These are phyloP conservation scores for Pongo pygmaeus DNA, from an alignment of 2,113 vertebrate species.

Conservation along the genomic window DNA sequence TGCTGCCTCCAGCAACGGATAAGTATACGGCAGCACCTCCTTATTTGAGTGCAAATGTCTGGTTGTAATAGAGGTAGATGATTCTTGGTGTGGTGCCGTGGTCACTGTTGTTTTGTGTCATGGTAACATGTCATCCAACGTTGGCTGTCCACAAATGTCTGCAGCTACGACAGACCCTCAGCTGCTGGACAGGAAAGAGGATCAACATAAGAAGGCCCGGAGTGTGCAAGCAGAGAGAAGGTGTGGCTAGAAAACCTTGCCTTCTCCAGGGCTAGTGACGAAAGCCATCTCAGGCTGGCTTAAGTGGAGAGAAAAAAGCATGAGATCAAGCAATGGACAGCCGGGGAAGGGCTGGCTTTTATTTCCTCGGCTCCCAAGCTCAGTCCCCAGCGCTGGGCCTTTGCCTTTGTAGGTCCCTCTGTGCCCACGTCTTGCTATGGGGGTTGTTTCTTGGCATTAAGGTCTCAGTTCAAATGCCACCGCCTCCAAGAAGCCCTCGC, in stretches of 20 bases:
- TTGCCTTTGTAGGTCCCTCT: no score
- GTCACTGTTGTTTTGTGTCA: rapidly evolving
- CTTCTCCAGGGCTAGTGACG: neutral
- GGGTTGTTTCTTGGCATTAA: neutral
- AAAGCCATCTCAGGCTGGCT: neutral
- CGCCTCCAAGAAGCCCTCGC: neutral
- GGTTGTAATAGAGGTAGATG: no score
- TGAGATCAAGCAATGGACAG: no score
- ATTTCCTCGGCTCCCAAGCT: neutral
- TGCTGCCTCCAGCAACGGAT: rapidly evolving
- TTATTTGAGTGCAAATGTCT: no score
- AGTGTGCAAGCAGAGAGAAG: neutral
- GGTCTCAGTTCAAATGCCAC: neutral
- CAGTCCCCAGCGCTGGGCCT: neutral
- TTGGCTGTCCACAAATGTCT: rapidly evolving
- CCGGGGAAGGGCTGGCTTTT: neutral
- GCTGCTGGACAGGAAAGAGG: rapidly evolving
- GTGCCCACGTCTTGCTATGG: neutral
- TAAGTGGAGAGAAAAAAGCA: neutral
- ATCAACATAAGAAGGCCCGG: neutral
- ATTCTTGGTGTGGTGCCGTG: rapidly evolving
- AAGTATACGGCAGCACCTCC: no score
- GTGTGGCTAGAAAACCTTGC: neutral
- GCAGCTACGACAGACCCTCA: neutral
- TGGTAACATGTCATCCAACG: no score